A percentile compares a stretch with the other conserved stretches of the same genome.
phyloP scores from a whole-genome alignment of 2,113 vertebrate species.

The Rattus norvegicus region GRCr8 NC_086032.1:62099001-62099500 shows the following conservation, averaged over 20 bases:
- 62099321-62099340: no score
- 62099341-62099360: no score
- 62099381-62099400: neutral
- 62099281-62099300: neutral
- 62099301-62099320: no score
- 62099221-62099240: neutral
- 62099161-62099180: neutral
- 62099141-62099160: neutral
- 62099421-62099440: neutral
- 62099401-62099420: neutral
- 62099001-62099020: neutral
- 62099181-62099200: neutral
- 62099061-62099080: neutral
- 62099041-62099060: no score
- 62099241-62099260: no score
- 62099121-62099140: no score
- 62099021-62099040: no score
- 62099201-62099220: neutral
- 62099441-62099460: neutral
- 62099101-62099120: neutral
- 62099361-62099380: neutral
- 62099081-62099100: neutral
- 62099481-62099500: neutral
- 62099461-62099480: neutral
- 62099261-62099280: neutral